phyloP scores from a whole-genome alignment of 2,888 invertebrate genomes.

The Apodemia mormo region DNA sequence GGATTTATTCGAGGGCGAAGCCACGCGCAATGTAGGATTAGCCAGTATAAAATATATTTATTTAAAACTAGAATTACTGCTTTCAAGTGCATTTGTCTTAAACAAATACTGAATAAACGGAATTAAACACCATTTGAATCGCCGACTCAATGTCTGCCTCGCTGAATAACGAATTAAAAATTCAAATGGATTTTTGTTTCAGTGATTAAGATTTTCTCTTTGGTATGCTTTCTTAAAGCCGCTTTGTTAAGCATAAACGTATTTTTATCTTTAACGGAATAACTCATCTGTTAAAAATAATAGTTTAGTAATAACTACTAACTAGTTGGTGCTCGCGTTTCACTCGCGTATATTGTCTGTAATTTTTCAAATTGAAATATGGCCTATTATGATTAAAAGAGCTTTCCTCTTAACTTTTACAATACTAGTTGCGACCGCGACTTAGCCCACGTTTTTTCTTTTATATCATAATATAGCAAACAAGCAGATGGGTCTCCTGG shows the following conservation, averaged over 20 bases:
- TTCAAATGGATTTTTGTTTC: constrained; percentile 19
- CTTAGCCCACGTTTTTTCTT: no score
- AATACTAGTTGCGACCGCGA: no score
- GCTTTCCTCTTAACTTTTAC: no score
- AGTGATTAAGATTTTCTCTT: constrained; percentile 14
- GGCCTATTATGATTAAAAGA: no score
- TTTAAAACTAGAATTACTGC: constrained; percentile 3
- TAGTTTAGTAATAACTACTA: neutral
- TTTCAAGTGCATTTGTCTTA: constrained; percentile 4
- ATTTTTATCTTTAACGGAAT: neutral
- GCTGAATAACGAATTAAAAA: constrained; percentile 17
- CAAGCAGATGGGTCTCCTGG: no score
- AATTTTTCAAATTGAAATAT: no score
- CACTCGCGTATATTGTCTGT: no score
- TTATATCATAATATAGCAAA: no score
- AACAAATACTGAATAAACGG: constrained; percentile 14
- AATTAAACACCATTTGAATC: constrained; percentile 16
- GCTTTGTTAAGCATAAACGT: neutral
- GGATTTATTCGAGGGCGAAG: neutral
- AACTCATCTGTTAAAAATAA: neutral
- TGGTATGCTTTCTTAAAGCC: neutral
- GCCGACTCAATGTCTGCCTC: neutral
- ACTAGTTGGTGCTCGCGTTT: no score
- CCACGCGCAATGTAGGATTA: neutral
- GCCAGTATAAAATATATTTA: neutral